Percentiles rank a stretch among this genome's conserved stretches.
Evolutionary conservation across 2,888 invertebrate genomes (phyloP).

Genomic region (Synergus gifuensis): DNA sequence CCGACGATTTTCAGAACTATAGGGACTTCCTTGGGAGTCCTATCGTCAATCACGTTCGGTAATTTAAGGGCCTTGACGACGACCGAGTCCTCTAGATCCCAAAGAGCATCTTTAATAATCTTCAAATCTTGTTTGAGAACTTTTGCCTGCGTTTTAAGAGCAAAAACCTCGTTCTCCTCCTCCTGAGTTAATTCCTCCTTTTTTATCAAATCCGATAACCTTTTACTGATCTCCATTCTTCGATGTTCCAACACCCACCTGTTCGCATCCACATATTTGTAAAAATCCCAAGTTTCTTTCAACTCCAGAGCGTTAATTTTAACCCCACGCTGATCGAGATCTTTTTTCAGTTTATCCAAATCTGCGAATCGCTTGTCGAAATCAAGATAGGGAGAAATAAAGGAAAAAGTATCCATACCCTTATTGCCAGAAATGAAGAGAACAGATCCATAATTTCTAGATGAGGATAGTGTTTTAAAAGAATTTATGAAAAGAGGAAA

Average conservation of each 20-base stretch:
- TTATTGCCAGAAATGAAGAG: slow-evolving; percentile 85
- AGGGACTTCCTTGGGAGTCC: slow-evolving; percentile 79
- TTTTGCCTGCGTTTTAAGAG: slow-evolving; percentile 80
- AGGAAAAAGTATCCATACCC: slow-evolving; percentile 84
- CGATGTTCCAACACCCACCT: slow-evolving; percentile 80
- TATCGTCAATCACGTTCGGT: slow-evolving; percentile 85
- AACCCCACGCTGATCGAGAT: slow-evolving; percentile 80
- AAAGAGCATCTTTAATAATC: slow-evolving; percentile 81
- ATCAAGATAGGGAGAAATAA: slow-evolving; percentile 85
- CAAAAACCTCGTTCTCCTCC: slow-evolving; percentile 77
- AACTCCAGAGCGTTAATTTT: slow-evolving; percentile 80
- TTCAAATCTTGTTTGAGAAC: slow-evolving; percentile 83
- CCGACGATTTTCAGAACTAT: slow-evolving; percentile 61
- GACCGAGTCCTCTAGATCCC: slow-evolving; percentile 86
- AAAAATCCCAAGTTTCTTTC: slow-evolving; percentile 82
- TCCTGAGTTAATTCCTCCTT: slow-evolving; percentile 65
- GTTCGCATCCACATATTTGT: slow-evolving; percentile 79
- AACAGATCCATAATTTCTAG: slow-evolving; percentile 78
- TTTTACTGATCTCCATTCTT: slow-evolving; percentile 78
- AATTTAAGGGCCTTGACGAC: slow-evolving; percentile 83
- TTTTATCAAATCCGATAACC: slow-evolving; percentile 77
- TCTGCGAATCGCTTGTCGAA: slow-evolving; percentile 81
- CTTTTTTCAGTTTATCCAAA: slow-evolving; percentile 78
- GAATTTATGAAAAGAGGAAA: background rate
- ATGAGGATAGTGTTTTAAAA: slow-evolving; percentile 2